phyloP scores from a whole-genome alignment of 2,888 invertebrate genomes.

The Andrena dorsata region DNA sequence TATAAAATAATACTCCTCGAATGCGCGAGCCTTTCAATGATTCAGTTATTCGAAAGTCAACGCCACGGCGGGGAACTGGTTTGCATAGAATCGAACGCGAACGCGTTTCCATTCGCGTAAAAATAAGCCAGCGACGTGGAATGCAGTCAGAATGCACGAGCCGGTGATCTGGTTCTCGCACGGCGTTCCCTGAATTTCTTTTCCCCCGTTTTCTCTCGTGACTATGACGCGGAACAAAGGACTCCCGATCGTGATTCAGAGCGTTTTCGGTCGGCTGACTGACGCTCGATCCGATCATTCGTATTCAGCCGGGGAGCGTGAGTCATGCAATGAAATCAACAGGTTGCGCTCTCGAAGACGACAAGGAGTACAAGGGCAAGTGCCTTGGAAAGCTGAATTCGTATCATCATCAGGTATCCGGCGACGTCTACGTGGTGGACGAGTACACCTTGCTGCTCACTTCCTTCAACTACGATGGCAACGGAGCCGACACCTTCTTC shows the following conservation, averaged over 20 bases:
- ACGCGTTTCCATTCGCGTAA: background rate
- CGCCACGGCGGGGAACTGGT: no score
- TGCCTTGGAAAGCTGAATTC: conserved; percentile 94
- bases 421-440: conserved; percentile 95
- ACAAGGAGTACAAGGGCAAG: conserved; percentile 92
- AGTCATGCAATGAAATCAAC: conserved; percentile 23
- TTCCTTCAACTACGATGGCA: conserved; percentile 95
- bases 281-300: background rate
- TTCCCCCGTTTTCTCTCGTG: background rate
- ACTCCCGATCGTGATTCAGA: background rate
- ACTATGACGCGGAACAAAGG: conserved; percentile 21
- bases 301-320: background rate
- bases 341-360: conserved; percentile 86
- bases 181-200: background rate
- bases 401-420: conserved; percentile 96
- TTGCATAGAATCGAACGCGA: background rate
- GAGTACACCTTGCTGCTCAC: conserved; percentile 92
- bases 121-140: conserved; percentile 4
- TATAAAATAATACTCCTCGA: background rate
- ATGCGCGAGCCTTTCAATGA: background rate
- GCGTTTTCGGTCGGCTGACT: background rate
- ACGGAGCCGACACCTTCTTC: conserved; percentile 96
- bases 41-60: background rate
- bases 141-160: conserved; percentile 5
- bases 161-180: conserved; percentile 17